phyloP scores from a whole-genome alignment of 2,888 invertebrate genomes.

The Euproctis similis region DNA sequence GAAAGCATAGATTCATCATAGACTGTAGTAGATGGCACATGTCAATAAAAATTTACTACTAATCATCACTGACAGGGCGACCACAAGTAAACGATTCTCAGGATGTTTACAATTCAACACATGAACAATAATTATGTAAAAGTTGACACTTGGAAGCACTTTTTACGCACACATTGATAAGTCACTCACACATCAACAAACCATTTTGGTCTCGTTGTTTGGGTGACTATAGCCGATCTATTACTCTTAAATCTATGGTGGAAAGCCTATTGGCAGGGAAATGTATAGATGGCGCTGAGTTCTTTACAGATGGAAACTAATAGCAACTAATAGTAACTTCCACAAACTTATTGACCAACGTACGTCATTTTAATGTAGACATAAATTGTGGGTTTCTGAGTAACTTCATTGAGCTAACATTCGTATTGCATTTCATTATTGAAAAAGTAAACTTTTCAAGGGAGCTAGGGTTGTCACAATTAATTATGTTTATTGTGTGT shows the following conservation, averaged over 20 bases:
- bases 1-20: neutral
- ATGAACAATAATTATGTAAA: too few relatives aligned
- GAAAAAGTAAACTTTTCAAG: constrained; percentile 50
- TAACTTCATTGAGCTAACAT: constrained; percentile 54
- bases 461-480: constrained; percentile 29
- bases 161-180: too few relatives aligned
- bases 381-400: constrained; percentile 52
- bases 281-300: constrained; percentile 14
- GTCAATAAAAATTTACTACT: too few relatives aligned
- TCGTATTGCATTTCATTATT: constrained; percentile 61
- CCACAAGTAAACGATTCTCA: too few relatives aligned
- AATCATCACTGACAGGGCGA: too few relatives aligned
- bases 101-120: too few relatives aligned
- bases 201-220: too few relatives aligned
- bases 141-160: too few relatives aligned
- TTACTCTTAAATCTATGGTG: constrained; percentile 6
- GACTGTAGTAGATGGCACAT: too few relatives aligned
- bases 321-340: constrained; percentile 38
- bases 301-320: constrained; percentile 21
- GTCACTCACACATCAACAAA: too few relatives aligned
- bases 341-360: constrained; percentile 50
- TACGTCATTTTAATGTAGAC: constrained; percentile 59
- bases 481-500: too few relatives aligned
- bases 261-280: constrained; percentile 17
- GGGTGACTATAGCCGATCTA: too few relatives aligned